Evolutionary conservation across 2,797 vertebrate species (phyloP).

Genomic region (Enteromius afrohamiltoni): DNA sequence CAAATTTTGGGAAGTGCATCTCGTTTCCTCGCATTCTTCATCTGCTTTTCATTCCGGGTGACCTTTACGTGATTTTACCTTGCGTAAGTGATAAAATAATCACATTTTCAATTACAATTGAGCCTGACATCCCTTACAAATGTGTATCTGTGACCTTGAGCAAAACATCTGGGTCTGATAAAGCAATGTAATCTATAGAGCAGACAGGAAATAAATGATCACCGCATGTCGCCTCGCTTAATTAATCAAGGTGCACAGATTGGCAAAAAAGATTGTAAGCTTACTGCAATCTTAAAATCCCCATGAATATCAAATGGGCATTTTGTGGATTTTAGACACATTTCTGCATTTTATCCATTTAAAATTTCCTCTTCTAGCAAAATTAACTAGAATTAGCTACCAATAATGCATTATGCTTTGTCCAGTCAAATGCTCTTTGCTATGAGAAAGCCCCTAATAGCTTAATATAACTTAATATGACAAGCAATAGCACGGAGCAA

Average conservation of each 20-base stretch:
- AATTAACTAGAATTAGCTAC: background rate
- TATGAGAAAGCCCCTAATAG: no score
- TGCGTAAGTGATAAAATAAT: conserved; percentile 7
- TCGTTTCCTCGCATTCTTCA: conserved; percentile 21
- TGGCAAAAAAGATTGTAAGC: background rate
- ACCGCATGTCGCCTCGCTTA: background rate
- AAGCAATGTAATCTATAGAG: conserved; percentile 9
- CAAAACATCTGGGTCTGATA: conserved; percentile 12
- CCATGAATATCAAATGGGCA: background rate
- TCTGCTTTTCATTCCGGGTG: conserved; percentile 25
- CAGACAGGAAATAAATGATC: background rate
- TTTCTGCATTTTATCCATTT: background rate
- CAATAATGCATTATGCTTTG: background rate
- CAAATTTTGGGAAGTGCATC: conserved; percentile 38
- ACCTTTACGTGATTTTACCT: conserved; percentile 31
- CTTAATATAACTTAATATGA: background rate
- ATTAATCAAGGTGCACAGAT: conserved; percentile 13
- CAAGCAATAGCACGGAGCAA: background rate
- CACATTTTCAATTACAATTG: background rate
- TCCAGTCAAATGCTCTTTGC: background rate
- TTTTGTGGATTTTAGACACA: background rate
- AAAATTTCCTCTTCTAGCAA: background rate
- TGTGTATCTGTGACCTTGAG: conserved; percentile 33
- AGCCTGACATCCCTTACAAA: background rate
- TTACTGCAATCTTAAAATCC: background rate